phyloP scores from a whole-genome alignment of 2,113 vertebrate genomes.

The Ophthalmolycus amberensis region DNA sequence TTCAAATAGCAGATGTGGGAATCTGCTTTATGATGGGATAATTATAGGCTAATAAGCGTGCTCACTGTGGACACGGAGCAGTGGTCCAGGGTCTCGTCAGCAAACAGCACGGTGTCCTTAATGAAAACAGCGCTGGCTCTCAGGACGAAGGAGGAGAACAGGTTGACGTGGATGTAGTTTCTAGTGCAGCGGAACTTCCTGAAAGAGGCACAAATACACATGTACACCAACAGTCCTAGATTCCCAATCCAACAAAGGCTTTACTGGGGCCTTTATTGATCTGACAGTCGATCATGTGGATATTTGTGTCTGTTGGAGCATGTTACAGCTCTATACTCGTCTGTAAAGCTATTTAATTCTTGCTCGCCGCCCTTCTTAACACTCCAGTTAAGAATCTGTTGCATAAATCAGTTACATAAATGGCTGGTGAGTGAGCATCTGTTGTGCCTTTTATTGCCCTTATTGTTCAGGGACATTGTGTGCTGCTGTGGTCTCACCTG shows the following conservation, averaged over 20 bases:
- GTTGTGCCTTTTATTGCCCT: not conserved
- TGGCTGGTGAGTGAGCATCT: not conserved
- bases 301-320: not conserved
- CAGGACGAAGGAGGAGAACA: conserved; percentile 89
- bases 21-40: conserved; percentile 7
- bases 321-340: not conserved
- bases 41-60: not conserved
- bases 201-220: not conserved
- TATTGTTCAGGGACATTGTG: not conserved
- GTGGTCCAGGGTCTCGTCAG: conserved; percentile 85
- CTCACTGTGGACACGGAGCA: conserved; percentile 89
- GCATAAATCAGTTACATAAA: not conserved
- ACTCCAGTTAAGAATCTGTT: not conserved
- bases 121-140: conserved; percentile 86
- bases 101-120: conserved; percentile 88
- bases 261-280: not conserved
- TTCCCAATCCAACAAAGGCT: not conserved
- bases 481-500: conserved; percentile 70
- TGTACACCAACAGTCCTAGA: not conserved
- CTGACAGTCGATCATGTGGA: not conserved
- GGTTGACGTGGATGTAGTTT: conserved; percentile 92
- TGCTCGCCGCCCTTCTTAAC: not conserved
- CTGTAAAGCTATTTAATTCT: not conserved
- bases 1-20: conserved; percentile 21
- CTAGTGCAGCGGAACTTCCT: conserved; percentile 92